Percentiles rank a stretch among this genome's conserved stretches.
Conservation (phyloP, 2,888 invertebrate species). For the Aphelenchoides bicaudatus region DNA sequence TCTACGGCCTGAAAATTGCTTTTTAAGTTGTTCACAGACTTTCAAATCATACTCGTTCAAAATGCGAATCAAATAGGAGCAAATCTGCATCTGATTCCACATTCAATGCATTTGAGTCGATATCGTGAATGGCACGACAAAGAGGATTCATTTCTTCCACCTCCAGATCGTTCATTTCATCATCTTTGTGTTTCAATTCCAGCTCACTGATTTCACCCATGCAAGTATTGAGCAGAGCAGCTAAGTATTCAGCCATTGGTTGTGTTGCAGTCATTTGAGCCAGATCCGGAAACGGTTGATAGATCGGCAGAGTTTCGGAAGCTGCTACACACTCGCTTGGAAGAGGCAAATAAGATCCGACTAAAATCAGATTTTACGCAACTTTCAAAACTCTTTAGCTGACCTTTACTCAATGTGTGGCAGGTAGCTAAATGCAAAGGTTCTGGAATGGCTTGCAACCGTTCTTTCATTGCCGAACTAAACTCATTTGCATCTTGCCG, state of each 20-base stretch:
- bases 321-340: slow-evolving; percentile 40
- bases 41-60: slow-evolving; percentile 12
- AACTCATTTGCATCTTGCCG: slow-evolving; percentile 31
- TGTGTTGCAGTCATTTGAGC: slow-evolving; percentile 22
- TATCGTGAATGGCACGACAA: slow-evolving; percentile 33
- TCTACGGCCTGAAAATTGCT: slow-evolving; percentile 5
- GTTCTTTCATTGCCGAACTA: slow-evolving; percentile 28
- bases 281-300: slow-evolving; percentile 28
- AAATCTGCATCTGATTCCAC: slow-evolving; percentile 23
- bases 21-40: neutral
- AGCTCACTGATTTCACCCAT: slow-evolving; percentile 5
- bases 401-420: slow-evolving; percentile 49
- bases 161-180: slow-evolving; percentile 41
- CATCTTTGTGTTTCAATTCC: slow-evolving; percentile 30
- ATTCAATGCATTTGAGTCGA: slow-evolving; percentile 23
- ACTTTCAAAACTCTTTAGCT: slow-evolving; percentile 6
- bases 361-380: slow-evolving; percentile 30
- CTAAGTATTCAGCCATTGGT: slow-evolving; percentile 31
- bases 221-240: slow-evolving; percentile 25
- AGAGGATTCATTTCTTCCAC: slow-evolving; percentile 37
- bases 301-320: slow-evolving; percentile 28
- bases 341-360: slow-evolving; percentile 42
- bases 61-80: slow-evolving; percentile 16
- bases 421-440: slow-evolving; percentile 46
- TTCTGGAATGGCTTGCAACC: slow-evolving; percentile 47